Conservation (phyloP, 2,888 invertebrate species). For the Amiota communis region DNA sequence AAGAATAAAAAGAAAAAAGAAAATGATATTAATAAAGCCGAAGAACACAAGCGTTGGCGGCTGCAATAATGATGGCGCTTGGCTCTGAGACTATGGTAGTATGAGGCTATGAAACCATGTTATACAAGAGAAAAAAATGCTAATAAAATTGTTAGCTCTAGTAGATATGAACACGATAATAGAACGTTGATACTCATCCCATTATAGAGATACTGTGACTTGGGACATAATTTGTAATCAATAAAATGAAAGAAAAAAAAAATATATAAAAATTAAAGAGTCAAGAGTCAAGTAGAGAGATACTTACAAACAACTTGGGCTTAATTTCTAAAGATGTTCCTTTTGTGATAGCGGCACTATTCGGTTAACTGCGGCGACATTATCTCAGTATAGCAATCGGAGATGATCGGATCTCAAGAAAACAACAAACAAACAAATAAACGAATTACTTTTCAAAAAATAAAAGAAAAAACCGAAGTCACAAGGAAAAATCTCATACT, state of each 20-base stretch:
- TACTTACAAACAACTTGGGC: slow-evolving; percentile 19
- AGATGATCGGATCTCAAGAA: background rate
- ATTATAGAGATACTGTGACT: slow-evolving; percentile 31
- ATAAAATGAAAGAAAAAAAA: slow-evolving; percentile 48
- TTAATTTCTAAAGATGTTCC: slow-evolving; percentile 18
- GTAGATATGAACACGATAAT: slow-evolving; percentile 44
- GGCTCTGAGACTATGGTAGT: background rate
- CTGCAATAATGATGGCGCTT: too few relatives aligned
- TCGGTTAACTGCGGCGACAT: slow-evolving; percentile 1
- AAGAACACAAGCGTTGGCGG: too few relatives aligned
- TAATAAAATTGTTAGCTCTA: slow-evolving; percentile 63
- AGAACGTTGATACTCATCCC: slow-evolving; percentile 14
- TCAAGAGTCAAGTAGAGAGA: background rate
- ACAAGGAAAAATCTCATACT: background rate
- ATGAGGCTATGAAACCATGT: slow-evolving; percentile 14
- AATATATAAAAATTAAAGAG: background rate
- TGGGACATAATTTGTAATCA: slow-evolving; percentile 64
- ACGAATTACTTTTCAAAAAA: slow-evolving; percentile 18
- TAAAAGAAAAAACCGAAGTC: slow-evolving; percentile 18
- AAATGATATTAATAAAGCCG: slow-evolving; percentile 4
- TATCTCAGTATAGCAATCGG: slow-evolving; percentile 1
- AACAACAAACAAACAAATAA: background rate
- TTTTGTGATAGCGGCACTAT: slow-evolving; percentile 24
- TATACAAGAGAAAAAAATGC: slow-evolving; percentile 26
- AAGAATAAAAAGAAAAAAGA: slow-evolving; percentile 5